A percentile compares a stretch with the other conserved stretches of the same genome.
phyloP scores from a whole-genome alignment of 2,888 invertebrate species.

The Standfussiana lucernea region DNA sequence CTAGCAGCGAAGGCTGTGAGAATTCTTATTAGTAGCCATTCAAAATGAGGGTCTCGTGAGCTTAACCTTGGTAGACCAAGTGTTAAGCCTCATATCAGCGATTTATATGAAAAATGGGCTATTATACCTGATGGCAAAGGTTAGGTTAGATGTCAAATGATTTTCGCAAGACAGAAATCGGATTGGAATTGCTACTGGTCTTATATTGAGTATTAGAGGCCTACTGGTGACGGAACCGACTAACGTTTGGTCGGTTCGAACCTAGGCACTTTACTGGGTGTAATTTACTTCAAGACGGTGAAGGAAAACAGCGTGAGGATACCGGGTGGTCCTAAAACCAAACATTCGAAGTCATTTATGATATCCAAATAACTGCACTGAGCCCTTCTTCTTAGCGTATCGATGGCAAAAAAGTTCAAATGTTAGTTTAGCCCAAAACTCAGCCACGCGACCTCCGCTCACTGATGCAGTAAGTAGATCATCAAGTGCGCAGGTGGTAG shows the following conservation, averaged over 20 bases:
- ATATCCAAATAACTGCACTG: neutral
- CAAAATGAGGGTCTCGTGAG: conserved; percentile 62
- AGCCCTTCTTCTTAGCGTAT: too few relatives aligned
- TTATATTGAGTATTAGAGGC: neutral
- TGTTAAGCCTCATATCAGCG: conserved; percentile 41
- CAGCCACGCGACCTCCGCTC: too few relatives aligned
- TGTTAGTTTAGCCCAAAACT: too few relatives aligned
- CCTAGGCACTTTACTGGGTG: neutral
- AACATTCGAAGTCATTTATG: neutral
- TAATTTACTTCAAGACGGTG: neutral
- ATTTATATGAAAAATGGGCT: conserved; percentile 48
- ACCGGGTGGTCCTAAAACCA: neutral
- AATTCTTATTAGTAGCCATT: conserved; percentile 63
- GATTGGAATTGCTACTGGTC: conserved; percentile 26
- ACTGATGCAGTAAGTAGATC: too few relatives aligned
- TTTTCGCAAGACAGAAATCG: conserved; percentile 44
- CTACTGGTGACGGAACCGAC: neutral
- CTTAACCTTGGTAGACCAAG: conserved; percentile 14
- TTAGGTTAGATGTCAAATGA: conserved; percentile 43
- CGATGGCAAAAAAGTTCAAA: too few relatives aligned
- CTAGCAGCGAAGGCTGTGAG: conserved; percentile 65
- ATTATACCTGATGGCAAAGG: conserved; percentile 48
- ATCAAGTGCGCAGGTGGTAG: too few relatives aligned
- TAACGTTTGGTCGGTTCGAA: neutral
- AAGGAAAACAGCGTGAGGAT: neutral